Evolutionary conservation across 2,888 invertebrate genomes (phyloP), one percentile per base, ranked within the genome.

Genomic region (Heliothis peltigera): DNA sequence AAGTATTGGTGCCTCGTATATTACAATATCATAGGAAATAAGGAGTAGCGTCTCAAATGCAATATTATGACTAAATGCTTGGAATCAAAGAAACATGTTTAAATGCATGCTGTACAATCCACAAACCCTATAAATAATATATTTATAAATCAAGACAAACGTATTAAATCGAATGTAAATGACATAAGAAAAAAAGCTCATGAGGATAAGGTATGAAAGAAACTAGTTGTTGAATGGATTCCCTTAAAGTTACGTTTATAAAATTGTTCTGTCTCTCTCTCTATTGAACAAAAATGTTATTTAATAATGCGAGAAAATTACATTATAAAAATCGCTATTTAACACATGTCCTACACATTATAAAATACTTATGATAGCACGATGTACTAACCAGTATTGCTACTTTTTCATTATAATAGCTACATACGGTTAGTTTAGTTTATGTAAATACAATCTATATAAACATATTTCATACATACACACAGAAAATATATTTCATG

Each of bases 1-100:
- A 92, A 92, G 91, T 91, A 91, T 88, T 86, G 82, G 81, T 86
- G 91, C 91, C 88, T 87, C 78, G 61, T 80, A 82, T 77, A 80
- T 83, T 82, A 86, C 76, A 83, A 80, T 79, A 74, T 70, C 55
- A 65, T 63, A 59, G 61, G 62, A 77, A 76, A 68, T 68, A 80
- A 49, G 71, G 63, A 70, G 73, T 69, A 75, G 72, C 59, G 65
- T 77, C 73, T 79, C 67, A 73, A 77, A 69, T 75, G 64, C 69
- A 70, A 64, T 39, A 75, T 35, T 64, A 61, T 64, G 43, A 68
- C 72, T 70, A 65, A 75, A 49, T 58, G 67, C 60, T 62, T 67
- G 63, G 67, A 73, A 74, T 69, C 19, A 74, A 61, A 68, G 44
- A 70, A 71, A 63, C 65, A 54, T 59, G 6, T 60, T 58, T 67